Evolutionary conservation across 2,797 vertebrate genomes (phyloP), one percentile per base, ranked within the genome.

Genomic region (Enteromius unitaeniatus): DNA sequence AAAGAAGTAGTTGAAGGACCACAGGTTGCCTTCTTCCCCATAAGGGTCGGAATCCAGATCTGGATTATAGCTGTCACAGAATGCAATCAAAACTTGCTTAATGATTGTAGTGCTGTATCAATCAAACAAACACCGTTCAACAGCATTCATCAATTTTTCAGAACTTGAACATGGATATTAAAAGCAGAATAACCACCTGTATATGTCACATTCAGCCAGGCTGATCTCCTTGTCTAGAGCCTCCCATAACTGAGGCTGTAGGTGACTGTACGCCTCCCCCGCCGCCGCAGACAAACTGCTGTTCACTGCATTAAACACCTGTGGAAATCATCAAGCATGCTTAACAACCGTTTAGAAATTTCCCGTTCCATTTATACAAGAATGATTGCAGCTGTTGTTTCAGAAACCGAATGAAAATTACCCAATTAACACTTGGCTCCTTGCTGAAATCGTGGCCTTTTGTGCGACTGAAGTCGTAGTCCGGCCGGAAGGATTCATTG

Each of bases 1-100:
- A 84, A 92, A 92, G 82, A 92, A 92, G 83, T 92, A 92, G 84
- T 91, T 92, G 73, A 92, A 90, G 42, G 90, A 92, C 92, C 91
- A 92, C 42, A 92, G 79, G 87, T 89, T 92, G 3, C 90, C 90
- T 79, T 91, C 91, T 78, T 92, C 89, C 64, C 91, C 90, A 49
- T 91, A 92, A 1, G 90, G 90, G 68, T 91, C 91, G 58, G 91
- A 92, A 83, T 91, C 90, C 73, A 92, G 87, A 81, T 92, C 92
- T 53, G 91, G 89, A 76, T 90, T 91, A 82, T 92, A 92, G 85
- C 92, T 92, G 84, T 47, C 34, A 81, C 11, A 47, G 78, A 28
- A 83, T 2, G 6, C 55, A 82, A 11, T 45, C 17, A 77, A 1
- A 31, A 26, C 42, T 49, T 23, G 26, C 55, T 67, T 51, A 40